Percentiles rank a stretch among this genome's conserved stretches.
phyloP scores from a whole-genome alignment of 2,113 vertebrate species.

The Ibidorhyncha struthersii region DNA sequence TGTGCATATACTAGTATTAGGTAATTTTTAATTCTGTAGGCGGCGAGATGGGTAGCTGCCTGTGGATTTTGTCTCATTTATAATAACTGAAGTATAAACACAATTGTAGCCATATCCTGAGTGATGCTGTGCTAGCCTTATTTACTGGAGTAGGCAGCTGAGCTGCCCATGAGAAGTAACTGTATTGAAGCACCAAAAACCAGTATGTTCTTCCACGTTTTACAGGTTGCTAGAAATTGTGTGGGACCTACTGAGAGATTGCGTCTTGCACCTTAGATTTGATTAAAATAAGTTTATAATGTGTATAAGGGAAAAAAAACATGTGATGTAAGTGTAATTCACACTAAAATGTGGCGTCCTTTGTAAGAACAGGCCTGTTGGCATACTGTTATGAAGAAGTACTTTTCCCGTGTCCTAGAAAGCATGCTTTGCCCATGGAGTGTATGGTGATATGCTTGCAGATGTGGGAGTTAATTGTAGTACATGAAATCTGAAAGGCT shows the following conservation, averaged over 20 bases:
- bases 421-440: background rate
- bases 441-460: background rate
- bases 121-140: background rate
- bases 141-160: background rate
- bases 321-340: background rate
- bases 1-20: background rate
- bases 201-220: background rate
- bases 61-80: background rate
- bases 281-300: background rate
- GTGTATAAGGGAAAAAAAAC: background rate
- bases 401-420: background rate
- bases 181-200: background rate
- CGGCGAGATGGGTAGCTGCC: background rate
- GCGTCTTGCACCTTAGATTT: background rate
- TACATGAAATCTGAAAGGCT: background rate
- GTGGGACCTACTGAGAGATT: background rate
- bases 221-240: constrained; percentile 9
- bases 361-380: background rate
- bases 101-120: background rate
- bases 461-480: background rate
- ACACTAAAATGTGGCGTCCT: background rate
- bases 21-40: background rate
- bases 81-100: background rate
- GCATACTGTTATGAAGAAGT: background rate
- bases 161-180: background rate